Conservation (phyloP, 2,888 invertebrate species). For the Lithosia quadra region DNA sequence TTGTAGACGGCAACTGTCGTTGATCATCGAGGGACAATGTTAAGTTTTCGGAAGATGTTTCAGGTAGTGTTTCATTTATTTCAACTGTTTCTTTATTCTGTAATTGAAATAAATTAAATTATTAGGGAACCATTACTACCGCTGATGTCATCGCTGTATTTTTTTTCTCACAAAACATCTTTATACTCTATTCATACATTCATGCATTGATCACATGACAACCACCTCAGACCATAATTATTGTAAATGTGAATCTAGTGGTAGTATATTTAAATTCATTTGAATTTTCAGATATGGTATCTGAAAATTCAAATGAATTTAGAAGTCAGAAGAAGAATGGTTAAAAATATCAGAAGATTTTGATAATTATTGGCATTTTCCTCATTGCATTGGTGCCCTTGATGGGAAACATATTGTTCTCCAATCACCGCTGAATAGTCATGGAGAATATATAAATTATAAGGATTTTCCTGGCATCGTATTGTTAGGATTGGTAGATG, state of each 20-base stretch:
- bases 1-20: conserved; percentile 26
- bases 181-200: too few species aligned
- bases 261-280: conserved; percentile 11
- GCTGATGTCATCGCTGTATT: too few species aligned
- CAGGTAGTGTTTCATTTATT: conserved; percentile 11
- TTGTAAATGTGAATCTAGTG: not conserved
- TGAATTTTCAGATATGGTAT: conserved; percentile 8
- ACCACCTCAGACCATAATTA: too few species aligned
- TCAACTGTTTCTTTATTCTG: conserved; percentile 23
- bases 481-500: too few species aligned
- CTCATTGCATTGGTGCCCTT: conserved; percentile 11
- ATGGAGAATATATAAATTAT: too few species aligned
- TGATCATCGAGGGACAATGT: conserved; percentile 27
- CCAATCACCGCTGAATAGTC: conserved; percentile 38
- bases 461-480: too few species aligned
- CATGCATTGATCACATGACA: too few species aligned
- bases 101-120: conserved; percentile 28
- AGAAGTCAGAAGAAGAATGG: conserved; percentile 11
- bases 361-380: conserved; percentile 14
- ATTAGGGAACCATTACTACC: conserved; percentile 11
- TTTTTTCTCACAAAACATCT: too few species aligned
- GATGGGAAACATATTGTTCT: conserved; percentile 30
- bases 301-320: too few species aligned
- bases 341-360: too few species aligned
- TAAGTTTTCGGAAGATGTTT: conserved; percentile 14